Base-by-base conservation (phyloP, 1,140 invertebrate species). In the Intoshia linei region DNA sequence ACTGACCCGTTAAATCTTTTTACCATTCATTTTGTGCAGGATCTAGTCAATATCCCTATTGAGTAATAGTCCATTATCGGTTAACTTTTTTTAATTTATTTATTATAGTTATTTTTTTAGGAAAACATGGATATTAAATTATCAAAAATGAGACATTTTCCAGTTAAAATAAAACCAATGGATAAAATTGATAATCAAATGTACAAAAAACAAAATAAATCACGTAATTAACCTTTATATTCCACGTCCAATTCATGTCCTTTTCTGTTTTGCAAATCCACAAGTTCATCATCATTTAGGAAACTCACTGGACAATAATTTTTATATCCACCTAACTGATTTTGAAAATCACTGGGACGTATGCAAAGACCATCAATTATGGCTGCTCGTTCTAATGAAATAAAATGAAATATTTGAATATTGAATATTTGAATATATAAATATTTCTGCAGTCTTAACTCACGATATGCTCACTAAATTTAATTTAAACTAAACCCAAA, bases 241-340 rank as follows among this genome's bases (percentile, higher is more conserved):
- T 59, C 57, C 13, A 49, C 57, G 43, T 52, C 54, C 48, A 42
- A 50, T 21, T 54, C 37, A 7, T 57, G 46, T 19, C 45, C 45
- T 13, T 23, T 30, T 17, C 43, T 47, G 25, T 42, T 45, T 13
- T 48, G 49, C 36, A 54, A 57, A 43, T 59, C 53, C 4, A 54
- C 47, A 3, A 59, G 47, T 42, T 59, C 55, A 21, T 46, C 48
- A 13, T 47, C 23, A 7, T 45, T 19, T n/a, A 49, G 47, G 19
- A 58, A 38, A 39, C 50, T 54, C 14, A 59, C 57, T 5, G 57
- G 57, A 48, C 57, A 59, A 44, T 57, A 59, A 38, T 57, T 45
- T 17, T 43, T 46, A 47, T 47, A 57, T 34, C 53, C 49, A 27
- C 54, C 52, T n/a, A 59, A 30, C n/a, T 52, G 41, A 15, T 47